Conservation (phyloP, 2,113 vertebrate genomes). For the Coracopsis vasa region DNA sequence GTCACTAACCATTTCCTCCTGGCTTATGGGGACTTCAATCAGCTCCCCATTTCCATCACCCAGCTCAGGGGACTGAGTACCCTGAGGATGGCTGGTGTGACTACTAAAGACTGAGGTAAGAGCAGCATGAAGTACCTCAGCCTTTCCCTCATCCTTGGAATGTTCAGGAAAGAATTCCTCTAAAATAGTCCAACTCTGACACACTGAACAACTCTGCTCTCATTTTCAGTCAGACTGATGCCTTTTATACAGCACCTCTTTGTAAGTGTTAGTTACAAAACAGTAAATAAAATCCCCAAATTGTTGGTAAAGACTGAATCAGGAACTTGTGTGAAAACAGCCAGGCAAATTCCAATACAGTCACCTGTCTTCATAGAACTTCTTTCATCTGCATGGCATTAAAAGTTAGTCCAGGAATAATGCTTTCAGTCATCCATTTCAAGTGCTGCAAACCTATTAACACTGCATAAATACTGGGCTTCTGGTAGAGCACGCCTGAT, state of each 20-base stretch:
- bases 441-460: constrained; percentile 66
- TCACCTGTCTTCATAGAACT: not conserved
- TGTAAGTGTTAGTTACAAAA: not conserved
- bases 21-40: not conserved
- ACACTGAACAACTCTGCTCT: not conserved
- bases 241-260: not conserved
- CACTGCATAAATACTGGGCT: not conserved
- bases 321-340: not conserved
- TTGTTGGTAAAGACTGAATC: not conserved
- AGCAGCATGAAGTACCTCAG: not conserved
- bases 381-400: not conserved
- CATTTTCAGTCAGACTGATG: not conserved
- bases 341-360: not conserved
- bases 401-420: not conserved
- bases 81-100: not conserved
- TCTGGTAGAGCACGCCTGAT: not conserved
- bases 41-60: not conserved
- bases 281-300: not conserved
- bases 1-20: not conserved
- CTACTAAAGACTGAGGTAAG: not conserved
- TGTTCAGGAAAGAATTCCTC: not conserved
- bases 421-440: constrained; percentile 44
- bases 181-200: not conserved
- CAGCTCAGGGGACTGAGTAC: not conserved
- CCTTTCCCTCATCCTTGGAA: not conserved